A percentile compares a stretch with the other conserved stretches of the same genome.
Conservation (phyloP, 2,113 vertebrate genomes). For the Apaloderma vittatum region DNA sequence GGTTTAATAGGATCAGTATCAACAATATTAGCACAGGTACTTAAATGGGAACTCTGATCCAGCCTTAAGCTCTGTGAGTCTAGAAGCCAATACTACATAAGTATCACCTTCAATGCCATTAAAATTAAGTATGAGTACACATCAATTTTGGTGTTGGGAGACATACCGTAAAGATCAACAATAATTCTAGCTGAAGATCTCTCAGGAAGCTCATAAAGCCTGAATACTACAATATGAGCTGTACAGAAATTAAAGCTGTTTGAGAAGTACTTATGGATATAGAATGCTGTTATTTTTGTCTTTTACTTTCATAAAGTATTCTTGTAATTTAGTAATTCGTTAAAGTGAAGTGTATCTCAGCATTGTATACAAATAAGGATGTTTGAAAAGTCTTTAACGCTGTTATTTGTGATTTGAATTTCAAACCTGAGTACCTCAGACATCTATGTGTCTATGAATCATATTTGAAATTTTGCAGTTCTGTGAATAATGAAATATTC, state of each 20-base stretch:
- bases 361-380: background rate
- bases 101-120: constrained; percentile 20
- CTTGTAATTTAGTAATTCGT: background rate
- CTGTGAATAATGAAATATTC: background rate
- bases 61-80: background rate
- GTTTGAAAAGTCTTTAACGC: background rate
- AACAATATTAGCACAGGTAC: background rate
- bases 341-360: background rate
- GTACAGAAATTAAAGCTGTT: background rate
- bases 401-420: background rate
- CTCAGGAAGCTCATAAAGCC: constrained; percentile 36
- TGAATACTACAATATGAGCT: background rate
- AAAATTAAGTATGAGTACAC: constrained; percentile 49
- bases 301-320: background rate
- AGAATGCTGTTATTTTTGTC: background rate
- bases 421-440: background rate
- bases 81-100: constrained; percentile 23
- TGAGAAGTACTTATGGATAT: background rate
- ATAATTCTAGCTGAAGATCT: constrained; percentile 48
- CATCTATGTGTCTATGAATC: background rate
- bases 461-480: background rate
- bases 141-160: constrained; percentile 49
- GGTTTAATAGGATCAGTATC: constrained; percentile 28
- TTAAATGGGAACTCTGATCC: constrained; percentile 5
- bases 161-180: constrained; percentile 39